Evolutionary conservation across 1,140 invertebrate species (phyloP), one percentile per base, ranked within the genome.

Genomic region (Monochamus saltuarius): DNA sequence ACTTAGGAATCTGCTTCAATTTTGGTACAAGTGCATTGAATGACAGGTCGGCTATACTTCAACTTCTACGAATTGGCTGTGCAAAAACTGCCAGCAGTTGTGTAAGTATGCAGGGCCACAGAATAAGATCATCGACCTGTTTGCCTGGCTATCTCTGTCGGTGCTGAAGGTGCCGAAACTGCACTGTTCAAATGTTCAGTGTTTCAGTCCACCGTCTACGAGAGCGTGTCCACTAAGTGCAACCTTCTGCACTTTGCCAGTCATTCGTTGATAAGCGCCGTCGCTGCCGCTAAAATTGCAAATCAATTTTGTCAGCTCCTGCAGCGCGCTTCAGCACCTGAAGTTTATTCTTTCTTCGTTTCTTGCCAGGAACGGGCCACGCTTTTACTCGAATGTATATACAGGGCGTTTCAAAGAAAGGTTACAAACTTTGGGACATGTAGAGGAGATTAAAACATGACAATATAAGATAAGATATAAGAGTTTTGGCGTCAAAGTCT

Each of bases 91-190:
- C 37, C 51, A 53, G 51, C 37, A 36, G 51, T 40, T 53, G 51
- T 53, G 51, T 53, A 40, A 53, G 51, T 40, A 53, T 53, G 51
- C 51, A 53, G 51, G 51, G 35, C 51, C 51, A 53, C 51, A 53
- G 40, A 36, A 53, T 40, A 38, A 40, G 51, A 53, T 53, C 51
- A 53, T 53, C 51, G 51, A 53, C 51, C 51, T 22, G 51, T 16
- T 39, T n/a, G 35, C 1, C 10, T 7, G n/a, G 13, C 29, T 19
- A 47, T 47, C 45, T 47, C 45, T 11, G 19, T 47, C 29, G 45
- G 45, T 22, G 45, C 29, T 47, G 17, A 47, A n/a, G 19, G 45
- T 47, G 7, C 45, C 17, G 45, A 47, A 47, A 47, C 45, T 47
- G 45, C 11, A 17, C 45, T 22, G 29, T 17, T 22, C 29, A 47